Base-by-base conservation (phyloP, 1,140 invertebrate genomes). In the Drosophila ercepeae region DNA sequence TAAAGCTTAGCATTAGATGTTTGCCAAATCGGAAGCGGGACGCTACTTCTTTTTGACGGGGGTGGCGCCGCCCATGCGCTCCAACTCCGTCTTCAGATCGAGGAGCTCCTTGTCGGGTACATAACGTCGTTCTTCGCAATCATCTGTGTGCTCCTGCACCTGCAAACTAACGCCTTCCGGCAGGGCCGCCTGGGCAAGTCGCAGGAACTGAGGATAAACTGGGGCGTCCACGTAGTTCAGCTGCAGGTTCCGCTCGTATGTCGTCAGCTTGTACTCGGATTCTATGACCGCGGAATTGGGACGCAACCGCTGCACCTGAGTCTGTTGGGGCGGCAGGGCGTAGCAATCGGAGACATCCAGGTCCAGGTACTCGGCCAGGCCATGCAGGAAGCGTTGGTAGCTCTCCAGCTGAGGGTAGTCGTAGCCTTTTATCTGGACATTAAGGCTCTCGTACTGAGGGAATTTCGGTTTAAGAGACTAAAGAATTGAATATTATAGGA, bases 381-480 rank as follows among this genome's bases (percentile, higher is more conserved):
- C 94, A 77, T 97, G 94, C 46, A 98, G 92, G 81, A 95, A 95
- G 77, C 93, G 94, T 90, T 96, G 96, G 89, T 94, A 97, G 75
- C 92, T 94, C 92, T 98, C 97, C 41, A 98, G 89, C 7, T 96
- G 78, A 8, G 95, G 93, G 92, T 94, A 98, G 89, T 97, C 95
- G 84, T 97, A 97, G 3, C 96, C 95, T 79, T 93, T 96, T 19
- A 98, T 91, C 92, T 96, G 94, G 29, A 98, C 92, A 91, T 97
- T 96, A 13, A 98, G 78, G 16, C 92, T 91, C 34, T 95, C 93
- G 92, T 96, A 95, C n/a, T 95, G 89, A 18, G 96, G 96, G 63
- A 94, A 92, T 84, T 95, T 93, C 0, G 94, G 92, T 90, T 95
- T 93, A 77, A 94, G 91, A 44, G 92, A 91, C 95, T 95, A 91